Conservation (phyloP, 2,113 vertebrate species). For the Dicerorhinus sumatrensis region DNA sequence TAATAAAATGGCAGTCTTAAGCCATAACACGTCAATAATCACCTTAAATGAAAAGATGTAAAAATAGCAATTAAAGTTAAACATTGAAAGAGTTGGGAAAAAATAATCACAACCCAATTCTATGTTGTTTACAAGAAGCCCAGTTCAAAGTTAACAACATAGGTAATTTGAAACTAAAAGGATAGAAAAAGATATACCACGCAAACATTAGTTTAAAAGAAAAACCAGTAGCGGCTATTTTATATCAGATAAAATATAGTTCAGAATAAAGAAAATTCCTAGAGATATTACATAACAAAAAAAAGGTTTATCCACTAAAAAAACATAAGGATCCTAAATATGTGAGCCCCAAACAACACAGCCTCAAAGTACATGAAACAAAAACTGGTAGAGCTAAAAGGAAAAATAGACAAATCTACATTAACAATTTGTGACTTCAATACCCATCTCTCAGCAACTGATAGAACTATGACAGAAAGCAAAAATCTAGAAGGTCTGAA, state of each 20-base stretch:
- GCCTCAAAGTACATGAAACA: background rate
- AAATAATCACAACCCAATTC: background rate
- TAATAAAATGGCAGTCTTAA: background rate
- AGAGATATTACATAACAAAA: background rate
- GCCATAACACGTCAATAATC: background rate
- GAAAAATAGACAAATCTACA: background rate
- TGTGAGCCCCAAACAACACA: background rate
- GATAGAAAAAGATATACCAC: background rate
- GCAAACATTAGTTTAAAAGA: background rate
- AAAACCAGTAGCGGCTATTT: background rate
- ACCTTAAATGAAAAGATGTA: background rate
- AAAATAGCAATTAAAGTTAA: background rate
- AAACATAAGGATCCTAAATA: background rate
- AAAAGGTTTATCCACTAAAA: background rate
- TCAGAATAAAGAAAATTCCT: background rate
- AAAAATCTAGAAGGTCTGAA: background rate
- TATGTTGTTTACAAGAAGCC: background rate
- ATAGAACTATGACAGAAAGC: background rate
- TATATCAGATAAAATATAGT: background rate
- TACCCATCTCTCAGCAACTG: rapidly evolving
- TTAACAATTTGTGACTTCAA: background rate
- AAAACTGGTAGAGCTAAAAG: background rate
- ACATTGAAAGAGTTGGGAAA: background rate
- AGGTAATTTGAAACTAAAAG: background rate
- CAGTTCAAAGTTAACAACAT: background rate